Percentiles rank a stretch among this genome's conserved stretches.
Evolutionary conservation across 2,113 vertebrate genomes (phyloP).

Genomic region (Xiphias gladius): DNA sequence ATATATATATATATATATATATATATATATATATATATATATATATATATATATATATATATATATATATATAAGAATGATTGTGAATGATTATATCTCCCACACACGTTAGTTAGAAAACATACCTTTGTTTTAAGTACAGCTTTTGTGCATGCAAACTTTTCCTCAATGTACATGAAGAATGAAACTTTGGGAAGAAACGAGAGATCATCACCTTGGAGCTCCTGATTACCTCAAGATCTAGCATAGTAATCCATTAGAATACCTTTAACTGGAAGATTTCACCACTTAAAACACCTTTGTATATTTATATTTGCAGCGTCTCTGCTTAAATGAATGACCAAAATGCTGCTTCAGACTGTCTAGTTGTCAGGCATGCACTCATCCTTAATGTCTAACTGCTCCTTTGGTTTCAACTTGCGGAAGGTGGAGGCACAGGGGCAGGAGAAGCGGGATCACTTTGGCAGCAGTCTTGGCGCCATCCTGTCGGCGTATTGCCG

Average conservation of each 20-base stretch:
- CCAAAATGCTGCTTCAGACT: not conserved
- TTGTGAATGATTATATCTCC: not conserved
- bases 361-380: not conserved
- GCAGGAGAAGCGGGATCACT: constrained; percentile 93
- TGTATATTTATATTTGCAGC: not conserved
- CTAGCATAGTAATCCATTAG: not conserved
- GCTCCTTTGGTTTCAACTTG: constrained; percentile 90
- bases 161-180: too few species aligned
- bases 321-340: not conserved
- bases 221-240: not conserved
- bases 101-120: too few species aligned
- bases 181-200: not conserved
- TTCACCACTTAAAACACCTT: not conserved
- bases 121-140: too few species aligned
- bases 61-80: too few species aligned
- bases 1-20: too few species aligned
- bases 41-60: too few species aligned
- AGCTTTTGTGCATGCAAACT: not conserved
- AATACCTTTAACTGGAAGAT: too few species aligned
- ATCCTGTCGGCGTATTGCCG: constrained; percentile 98
- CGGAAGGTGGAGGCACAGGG: constrained; percentile 97
- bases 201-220: not conserved
- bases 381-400: not conserved
- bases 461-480: constrained; percentile 94
- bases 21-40: too few species aligned